Evolutionary conservation across 2,113 vertebrate genomes (phyloP).

Genomic region (Aleadryas rufinucha): DNA sequence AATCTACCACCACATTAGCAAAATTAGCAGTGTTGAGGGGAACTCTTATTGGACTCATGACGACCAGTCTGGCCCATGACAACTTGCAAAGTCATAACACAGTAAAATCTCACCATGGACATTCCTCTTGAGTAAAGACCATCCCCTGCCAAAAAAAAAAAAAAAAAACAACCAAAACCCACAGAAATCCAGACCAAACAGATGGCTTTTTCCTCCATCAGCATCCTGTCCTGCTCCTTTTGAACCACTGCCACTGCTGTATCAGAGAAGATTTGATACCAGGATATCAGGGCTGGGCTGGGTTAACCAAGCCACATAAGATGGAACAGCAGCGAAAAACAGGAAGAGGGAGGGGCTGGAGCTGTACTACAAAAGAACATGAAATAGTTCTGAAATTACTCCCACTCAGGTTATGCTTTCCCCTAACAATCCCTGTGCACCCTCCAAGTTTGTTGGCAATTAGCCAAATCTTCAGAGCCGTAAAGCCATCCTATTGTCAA

Average conservation of each 20-base stretch:
- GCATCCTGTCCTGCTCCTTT: background rate
- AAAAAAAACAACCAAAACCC: too few species aligned
- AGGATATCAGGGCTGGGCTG: background rate
- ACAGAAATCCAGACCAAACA: background rate
- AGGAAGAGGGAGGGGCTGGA: background rate
- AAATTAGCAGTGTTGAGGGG: background rate
- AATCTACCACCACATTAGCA: background rate
- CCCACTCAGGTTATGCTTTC: background rate
- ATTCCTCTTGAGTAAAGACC: background rate
- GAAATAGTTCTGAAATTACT: background rate
- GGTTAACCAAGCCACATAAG: background rate
- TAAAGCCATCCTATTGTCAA: background rate
- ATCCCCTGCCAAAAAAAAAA: background rate
- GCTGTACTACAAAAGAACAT: background rate
- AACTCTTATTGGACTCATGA: background rate
- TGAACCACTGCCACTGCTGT: background rate
- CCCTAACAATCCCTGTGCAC: background rate
- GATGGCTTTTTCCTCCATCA: background rate
- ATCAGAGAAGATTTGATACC: background rate
- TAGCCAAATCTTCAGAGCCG: background rate
- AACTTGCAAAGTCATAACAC: background rate
- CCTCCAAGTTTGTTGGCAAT: background rate
- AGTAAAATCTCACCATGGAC: background rate
- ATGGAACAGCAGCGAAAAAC: background rate
- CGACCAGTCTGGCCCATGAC: background rate